Evolutionary conservation across 2,888 invertebrate species (phyloP).

Genomic region (Hirtodrosophila histrioides): DNA sequence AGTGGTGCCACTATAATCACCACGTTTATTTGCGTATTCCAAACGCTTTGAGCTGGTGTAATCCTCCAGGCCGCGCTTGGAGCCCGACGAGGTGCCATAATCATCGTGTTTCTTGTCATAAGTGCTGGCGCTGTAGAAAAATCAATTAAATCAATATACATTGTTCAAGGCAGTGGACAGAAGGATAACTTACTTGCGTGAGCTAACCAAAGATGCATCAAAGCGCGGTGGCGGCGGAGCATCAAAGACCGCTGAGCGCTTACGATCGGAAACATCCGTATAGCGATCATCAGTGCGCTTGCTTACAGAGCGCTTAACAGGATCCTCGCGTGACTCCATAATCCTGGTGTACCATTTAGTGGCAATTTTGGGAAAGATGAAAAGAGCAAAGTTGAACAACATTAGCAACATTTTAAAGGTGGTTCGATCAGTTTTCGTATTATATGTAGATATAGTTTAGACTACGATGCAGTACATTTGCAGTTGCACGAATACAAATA

Average conservation of each 20-base stretch:
- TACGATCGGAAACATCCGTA: slow-evolving; percentile 80
- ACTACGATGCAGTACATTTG: slow-evolving; percentile 52
- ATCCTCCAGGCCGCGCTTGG: slow-evolving; percentile 81
- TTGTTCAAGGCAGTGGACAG: no score
- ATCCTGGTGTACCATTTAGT: slow-evolving; percentile 70
- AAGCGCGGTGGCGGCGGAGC: slow-evolving; percentile 85
- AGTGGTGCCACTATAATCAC: slow-evolving; percentile 66
- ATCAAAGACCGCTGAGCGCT: slow-evolving; percentile 82
- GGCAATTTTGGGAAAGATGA: slow-evolving; percentile 54
- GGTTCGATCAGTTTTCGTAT: neutral
- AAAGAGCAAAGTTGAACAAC: slow-evolving; percentile 43
- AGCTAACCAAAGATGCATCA: slow-evolving; percentile 81
- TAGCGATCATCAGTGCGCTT: slow-evolving; percentile 84
- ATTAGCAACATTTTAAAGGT: slow-evolving; percentile 36
- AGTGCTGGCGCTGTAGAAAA: slow-evolving; percentile 39
- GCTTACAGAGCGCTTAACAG: slow-evolving; percentile 81
- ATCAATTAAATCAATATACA: neutral
- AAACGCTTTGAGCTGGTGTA: slow-evolving; percentile 76
- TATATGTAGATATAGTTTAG: slow-evolving; percentile 46
- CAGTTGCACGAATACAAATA: slow-evolving; percentile 49
- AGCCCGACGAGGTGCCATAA: slow-evolving; percentile 74
- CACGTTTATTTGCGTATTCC: slow-evolving; percentile 70
- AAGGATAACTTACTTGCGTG: slow-evolving; percentile 78
- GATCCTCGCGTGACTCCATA: slow-evolving; percentile 83
- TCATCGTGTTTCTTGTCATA: slow-evolving; percentile 84